These are phyloP conservation scores for Setipinna tenuifilis DNA, from an alignment of 2,797 vertebrate genomes.

Conservation along the genomic window DNA sequence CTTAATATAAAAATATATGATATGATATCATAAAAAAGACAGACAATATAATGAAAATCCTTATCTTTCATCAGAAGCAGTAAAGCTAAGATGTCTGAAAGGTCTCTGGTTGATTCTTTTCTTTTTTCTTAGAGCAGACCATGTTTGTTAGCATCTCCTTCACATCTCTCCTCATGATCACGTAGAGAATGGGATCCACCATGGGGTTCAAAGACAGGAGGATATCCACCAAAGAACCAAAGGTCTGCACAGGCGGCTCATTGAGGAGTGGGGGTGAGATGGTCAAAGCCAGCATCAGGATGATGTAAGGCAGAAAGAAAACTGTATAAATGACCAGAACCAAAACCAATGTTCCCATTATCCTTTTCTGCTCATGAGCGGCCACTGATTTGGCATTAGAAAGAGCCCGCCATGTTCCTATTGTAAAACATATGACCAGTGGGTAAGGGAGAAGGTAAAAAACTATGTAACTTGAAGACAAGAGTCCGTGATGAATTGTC, in stretches of 20 bases:
- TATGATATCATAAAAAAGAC: too few relatives aligned
- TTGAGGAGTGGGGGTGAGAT: neutral
- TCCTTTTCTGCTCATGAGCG: neutral
- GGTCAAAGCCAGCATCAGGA: neutral
- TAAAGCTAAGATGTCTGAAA: neutral
- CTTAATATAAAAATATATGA: too few relatives aligned
- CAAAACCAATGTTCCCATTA: neutral
- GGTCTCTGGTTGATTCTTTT: neutral
- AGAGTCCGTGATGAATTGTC: neutral
- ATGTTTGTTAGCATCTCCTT: neutral
- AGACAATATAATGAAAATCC: too few relatives aligned
- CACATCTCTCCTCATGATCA: conserved; percentile 7
- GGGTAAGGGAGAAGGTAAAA: conserved; percentile 6
- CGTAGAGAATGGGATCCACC: neutral
- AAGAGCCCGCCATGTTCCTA: neutral
- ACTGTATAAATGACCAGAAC: conserved; percentile 1
- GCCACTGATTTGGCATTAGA: neutral
- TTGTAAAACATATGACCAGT: neutral
- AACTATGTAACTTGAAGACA: neutral
- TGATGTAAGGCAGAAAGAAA: neutral
- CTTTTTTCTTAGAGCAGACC: neutral
- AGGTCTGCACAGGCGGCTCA: neutral
- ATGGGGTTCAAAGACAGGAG: neutral
- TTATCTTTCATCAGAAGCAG: too few relatives aligned
- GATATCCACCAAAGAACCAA: neutral